A percentile compares a stretch with the other conserved stretches of the same genome.
These are phyloP conservation scores for Triops longicaudatus DNA, from an alignment of 1,140 invertebrate species.

Conservation along the genomic window DNA sequence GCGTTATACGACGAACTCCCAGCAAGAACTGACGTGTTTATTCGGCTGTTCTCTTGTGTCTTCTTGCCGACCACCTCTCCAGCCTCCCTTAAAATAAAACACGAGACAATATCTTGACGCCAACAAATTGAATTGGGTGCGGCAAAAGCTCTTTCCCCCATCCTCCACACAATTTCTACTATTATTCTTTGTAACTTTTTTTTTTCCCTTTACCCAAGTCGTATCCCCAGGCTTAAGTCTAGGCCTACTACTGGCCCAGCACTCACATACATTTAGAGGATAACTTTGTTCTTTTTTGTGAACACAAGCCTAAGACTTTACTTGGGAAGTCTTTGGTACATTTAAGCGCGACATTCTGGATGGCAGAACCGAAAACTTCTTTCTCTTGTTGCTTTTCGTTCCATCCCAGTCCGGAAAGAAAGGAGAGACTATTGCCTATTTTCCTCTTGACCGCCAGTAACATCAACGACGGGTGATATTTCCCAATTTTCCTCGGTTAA, in stretches of 20 bases:
- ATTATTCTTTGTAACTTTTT: neutral
- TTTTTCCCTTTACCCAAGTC: neutral
- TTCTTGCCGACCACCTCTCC: neutral
- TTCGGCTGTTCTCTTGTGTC: neutral
- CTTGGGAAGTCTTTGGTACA: neutral
- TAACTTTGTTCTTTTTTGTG: neutral
- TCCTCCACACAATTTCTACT: neutral
- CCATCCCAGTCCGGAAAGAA: neutral
- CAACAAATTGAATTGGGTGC: conserved; percentile 10
- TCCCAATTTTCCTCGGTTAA: conserved; percentile 12
- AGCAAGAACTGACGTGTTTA: conserved; percentile 12
- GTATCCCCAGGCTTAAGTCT: neutral
- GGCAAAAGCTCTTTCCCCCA: conserved; percentile 10
- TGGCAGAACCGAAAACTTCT: neutral
- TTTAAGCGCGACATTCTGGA: conserved; percentile 3
- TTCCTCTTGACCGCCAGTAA: conserved; percentile 14
- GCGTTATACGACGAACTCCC: neutral
- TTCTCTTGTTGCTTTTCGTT: neutral
- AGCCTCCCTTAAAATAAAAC: neutral
- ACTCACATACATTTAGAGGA: conserved; percentile 11
- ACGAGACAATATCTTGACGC: conserved; percentile 8
- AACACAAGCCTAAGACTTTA: too few relatives aligned
- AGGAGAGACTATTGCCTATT: neutral
- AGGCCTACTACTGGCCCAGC: neutral
- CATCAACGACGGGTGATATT: conserved; percentile 1